Evolutionary conservation across 2,888 invertebrate genomes (phyloP).

Genomic region (Drosophila buzzatii): DNA sequence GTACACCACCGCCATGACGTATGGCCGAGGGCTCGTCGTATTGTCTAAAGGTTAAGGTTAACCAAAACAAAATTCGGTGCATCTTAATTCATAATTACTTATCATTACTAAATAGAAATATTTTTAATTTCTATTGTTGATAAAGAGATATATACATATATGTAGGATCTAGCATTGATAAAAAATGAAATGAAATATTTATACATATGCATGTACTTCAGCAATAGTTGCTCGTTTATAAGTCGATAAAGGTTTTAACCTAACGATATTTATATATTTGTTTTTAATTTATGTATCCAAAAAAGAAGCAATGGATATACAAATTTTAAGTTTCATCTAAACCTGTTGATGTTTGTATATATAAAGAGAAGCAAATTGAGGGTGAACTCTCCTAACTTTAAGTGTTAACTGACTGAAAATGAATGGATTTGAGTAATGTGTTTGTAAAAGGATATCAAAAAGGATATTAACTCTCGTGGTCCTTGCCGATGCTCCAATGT

Average conservation of each 20-base stretch:
- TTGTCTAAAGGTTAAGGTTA: conserved; percentile 86
- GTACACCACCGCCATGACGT: conserved; percentile 89
- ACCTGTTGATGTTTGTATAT: neutral
- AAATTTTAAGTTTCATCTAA: too few relatives aligned
- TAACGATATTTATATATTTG: too few relatives aligned
- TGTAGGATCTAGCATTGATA: neutral
- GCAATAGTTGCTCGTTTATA: neutral
- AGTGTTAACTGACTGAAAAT: neutral
- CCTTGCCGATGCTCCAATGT: conserved; percentile 96
- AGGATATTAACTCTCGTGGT: conserved; percentile 95
- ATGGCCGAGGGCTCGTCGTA: conserved; percentile 95
- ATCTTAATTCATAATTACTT: neutral
- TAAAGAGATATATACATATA: neutral
- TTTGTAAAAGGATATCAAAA: conserved; percentile 90
- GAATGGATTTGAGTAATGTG: neutral
- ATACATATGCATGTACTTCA: neutral
- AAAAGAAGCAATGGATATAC: too few relatives aligned
- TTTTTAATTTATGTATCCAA: too few relatives aligned
- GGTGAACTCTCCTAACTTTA: neutral
- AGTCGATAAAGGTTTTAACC: neutral
- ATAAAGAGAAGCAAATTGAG: too few relatives aligned
- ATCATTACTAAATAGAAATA: neutral
- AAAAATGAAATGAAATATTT: neutral
- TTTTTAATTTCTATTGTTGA: too few relatives aligned
- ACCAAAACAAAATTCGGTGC: conserved; percentile 23